Percentiles rank a stretch among this genome's conserved stretches.
phyloP scores from a whole-genome alignment of 2,888 invertebrate species.

The Xylocampa areola region DNA sequence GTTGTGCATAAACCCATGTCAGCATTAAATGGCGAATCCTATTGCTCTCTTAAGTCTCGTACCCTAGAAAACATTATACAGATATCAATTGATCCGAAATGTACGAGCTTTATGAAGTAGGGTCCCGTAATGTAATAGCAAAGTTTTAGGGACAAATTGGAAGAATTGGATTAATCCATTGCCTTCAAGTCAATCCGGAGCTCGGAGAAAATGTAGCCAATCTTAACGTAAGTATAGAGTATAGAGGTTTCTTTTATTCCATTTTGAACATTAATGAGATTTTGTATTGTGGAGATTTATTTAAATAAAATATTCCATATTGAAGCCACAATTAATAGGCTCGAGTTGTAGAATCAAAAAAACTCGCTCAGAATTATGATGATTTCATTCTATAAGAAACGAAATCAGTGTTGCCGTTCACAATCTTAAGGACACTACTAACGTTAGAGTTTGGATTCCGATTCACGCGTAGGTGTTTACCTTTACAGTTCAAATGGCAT shows the following conservation, averaged over 20 bases:
- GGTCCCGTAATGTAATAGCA: conserved; percentile 39
- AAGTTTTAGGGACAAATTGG: conserved; percentile 49
- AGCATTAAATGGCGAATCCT: too few species aligned
- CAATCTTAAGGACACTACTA: conserved; percentile 7
- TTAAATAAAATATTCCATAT: neutral
- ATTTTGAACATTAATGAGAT: conserved; percentile 10
- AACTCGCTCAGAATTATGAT: neutral
- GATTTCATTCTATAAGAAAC: neutral
- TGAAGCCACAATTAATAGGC: neutral
- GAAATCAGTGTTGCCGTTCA: conserved; percentile 6
- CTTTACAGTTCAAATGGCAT: conserved; percentile 18
- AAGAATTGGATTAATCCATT: conserved; percentile 49
- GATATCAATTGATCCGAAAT: conserved; percentile 10
- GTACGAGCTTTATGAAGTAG: conserved; percentile 13
- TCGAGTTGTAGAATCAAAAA: too few species aligned
- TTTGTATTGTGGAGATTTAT: neutral
- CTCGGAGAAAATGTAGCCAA: conserved; percentile 29
- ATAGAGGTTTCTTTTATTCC: conserved; percentile 28
- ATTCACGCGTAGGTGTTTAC: conserved; percentile 35
- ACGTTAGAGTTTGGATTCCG: conserved; percentile 6
- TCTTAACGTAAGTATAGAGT: conserved; percentile 25
- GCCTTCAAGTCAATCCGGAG: conserved; percentile 35
- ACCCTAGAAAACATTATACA: too few species aligned
- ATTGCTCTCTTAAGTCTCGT: too few species aligned
- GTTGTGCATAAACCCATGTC: too few species aligned